phyloP scores from a whole-genome alignment of 2,113 vertebrate species.

The Cyanistes caeruleus region DNA sequence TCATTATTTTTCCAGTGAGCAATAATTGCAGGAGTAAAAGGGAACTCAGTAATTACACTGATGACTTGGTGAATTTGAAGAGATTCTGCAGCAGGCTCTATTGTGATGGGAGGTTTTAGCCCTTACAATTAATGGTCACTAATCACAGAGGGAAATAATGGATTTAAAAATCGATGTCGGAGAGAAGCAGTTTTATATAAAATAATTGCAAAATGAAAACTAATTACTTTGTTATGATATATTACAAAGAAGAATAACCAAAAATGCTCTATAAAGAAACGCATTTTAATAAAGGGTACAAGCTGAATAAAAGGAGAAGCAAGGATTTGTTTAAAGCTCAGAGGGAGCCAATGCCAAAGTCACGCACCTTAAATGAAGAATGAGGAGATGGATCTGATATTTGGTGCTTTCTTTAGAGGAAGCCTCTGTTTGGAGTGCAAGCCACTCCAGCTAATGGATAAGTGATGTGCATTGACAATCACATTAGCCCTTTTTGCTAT shows the following conservation, averaged over 20 bases:
- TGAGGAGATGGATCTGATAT: not conserved
- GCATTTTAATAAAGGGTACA: not conserved
- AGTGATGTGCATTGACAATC: constrained; percentile 34
- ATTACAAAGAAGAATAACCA: not conserved
- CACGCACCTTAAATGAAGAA: not conserved
- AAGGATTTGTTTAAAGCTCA: not conserved
- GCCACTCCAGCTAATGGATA: constrained; percentile 22
- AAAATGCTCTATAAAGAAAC: not conserved
- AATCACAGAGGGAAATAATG: not conserved
- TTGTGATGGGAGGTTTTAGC: not conserved
- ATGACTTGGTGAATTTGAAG: not conserved
- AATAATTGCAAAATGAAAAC: not conserved
- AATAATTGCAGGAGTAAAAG: not conserved
- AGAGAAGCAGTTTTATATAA: not conserved
- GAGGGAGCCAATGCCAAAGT: not conserved
- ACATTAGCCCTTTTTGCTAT: constrained; percentile 50
- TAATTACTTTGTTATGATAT: not conserved
- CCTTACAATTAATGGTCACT: not conserved
- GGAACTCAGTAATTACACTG: not conserved
- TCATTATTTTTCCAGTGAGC: not conserved
- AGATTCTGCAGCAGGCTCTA: not conserved
- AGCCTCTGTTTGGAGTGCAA: constrained; percentile 5
- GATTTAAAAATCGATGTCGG: not conserved
- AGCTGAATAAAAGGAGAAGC: not conserved
- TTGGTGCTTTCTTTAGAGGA: not conserved